phyloP scores from a whole-genome alignment of 2,113 vertebrate genomes.

The Eurystomus gularis region DNA sequence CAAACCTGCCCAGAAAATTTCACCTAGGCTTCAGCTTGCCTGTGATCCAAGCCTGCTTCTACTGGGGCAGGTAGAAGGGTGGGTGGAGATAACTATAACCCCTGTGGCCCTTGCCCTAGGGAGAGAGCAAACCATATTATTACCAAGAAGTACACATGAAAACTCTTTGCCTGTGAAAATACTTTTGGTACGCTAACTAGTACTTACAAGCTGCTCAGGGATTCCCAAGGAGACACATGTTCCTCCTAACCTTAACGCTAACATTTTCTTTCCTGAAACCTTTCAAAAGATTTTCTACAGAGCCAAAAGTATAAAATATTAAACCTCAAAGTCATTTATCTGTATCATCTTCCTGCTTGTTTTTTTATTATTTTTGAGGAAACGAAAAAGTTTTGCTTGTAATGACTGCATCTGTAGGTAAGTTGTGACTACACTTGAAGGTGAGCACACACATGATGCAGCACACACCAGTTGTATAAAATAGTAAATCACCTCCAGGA shows the following conservation, averaged over 20 bases:
- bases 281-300: not conserved
- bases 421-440: fast-evolving
- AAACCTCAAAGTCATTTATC: not conserved
- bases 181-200: not conserved
- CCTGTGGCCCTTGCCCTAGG: not conserved
- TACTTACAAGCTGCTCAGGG: not conserved
- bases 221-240: not conserved
- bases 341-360: not conserved
- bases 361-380: not conserved
- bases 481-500: not conserved
- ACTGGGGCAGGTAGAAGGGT: not conserved
- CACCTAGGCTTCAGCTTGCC: not conserved
- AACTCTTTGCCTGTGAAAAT: not conserved
- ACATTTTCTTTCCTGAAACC: not conserved
- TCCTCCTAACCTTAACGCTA: not conserved
- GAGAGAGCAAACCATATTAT: not conserved
- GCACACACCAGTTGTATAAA: not conserved
- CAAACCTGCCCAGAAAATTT: not conserved
- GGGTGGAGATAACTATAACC: not conserved
- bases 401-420: not conserved
- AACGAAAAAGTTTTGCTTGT: not conserved
- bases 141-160: not conserved
- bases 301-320: not conserved
- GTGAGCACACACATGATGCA: not conserved
- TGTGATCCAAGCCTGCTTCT: not conserved